Percentiles rank a stretch among this genome's conserved stretches.
Evolutionary conservation across 2,113 vertebrate genomes (phyloP).

Genomic region (Felis catus): DNA sequence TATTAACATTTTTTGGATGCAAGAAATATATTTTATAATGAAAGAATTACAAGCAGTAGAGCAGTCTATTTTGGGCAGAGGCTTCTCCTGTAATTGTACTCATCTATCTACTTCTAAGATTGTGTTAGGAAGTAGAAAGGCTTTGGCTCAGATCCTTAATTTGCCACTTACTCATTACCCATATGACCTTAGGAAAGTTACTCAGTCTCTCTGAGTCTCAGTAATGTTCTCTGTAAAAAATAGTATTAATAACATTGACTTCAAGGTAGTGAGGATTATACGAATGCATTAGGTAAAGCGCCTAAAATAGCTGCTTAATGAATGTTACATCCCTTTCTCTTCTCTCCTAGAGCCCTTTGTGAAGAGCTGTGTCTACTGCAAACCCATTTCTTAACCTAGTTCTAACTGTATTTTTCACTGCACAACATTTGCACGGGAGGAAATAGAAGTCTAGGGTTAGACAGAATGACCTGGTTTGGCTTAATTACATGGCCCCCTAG

Average conservation of each 20-base stretch:
- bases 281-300: background rate
- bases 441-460: background rate
- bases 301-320: background rate
- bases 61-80: background rate
- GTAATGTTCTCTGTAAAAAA: background rate
- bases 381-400: slow-evolving; percentile 20
- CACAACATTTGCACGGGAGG: background rate
- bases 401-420: background rate
- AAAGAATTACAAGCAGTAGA: background rate
- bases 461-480: background rate
- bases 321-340: background rate
- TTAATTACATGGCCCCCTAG: background rate
- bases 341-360: background rate
- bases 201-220: background rate
- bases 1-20: background rate
- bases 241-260: background rate
- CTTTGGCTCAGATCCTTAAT: background rate
- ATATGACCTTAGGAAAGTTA: background rate
- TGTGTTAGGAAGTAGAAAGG: background rate
- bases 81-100: background rate
- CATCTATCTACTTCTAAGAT: background rate
- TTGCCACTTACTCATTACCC: background rate
- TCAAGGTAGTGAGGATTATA: background rate
- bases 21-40: slow-evolving; percentile 30
- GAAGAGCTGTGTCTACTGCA: background rate